These are phyloP conservation scores for Cydia fagiglandana DNA, from an alignment of 1,140 invertebrate genomes.

Conservation along the genomic window DNA sequence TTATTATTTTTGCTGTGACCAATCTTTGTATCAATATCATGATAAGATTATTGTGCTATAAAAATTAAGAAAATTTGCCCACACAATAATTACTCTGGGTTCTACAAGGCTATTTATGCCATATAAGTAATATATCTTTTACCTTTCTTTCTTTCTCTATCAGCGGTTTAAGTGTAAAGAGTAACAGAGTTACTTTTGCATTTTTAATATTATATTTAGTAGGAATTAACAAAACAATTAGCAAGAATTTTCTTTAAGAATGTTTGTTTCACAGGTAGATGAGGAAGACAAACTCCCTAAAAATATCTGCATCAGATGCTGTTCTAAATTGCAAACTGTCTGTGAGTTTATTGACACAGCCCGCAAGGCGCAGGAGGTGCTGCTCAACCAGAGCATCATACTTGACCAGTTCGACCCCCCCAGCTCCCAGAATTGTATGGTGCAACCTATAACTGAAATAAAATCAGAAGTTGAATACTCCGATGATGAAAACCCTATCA, in stretches of 20 bases:
- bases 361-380: slow-evolving; percentile 61
- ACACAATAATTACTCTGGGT: too few relatives aligned
- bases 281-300: slow-evolving; percentile 74
- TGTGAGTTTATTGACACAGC: slow-evolving; percentile 74
- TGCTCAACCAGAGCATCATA: slow-evolving; percentile 49
- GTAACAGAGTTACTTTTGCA: too few relatives aligned
- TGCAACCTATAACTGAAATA: slow-evolving; percentile 36
- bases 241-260: not conserved
- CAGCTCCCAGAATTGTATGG: slow-evolving; percentile 1
- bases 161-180: too few relatives aligned
- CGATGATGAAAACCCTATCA: slow-evolving; percentile 54
- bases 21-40: too few relatives aligned
- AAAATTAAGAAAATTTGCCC: too few relatives aligned
- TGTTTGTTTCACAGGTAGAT: slow-evolving; percentile 60
- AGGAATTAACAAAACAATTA: too few relatives aligned
- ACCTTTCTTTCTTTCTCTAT: too few relatives aligned
- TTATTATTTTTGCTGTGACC: too few relatives aligned
- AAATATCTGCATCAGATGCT: slow-evolving; percentile 75
- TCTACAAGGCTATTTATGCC: too few relatives aligned
- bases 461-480: slow-evolving; percentile 42
- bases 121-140: too few relatives aligned
- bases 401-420: slow-evolving; percentile 39
- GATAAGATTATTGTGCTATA: too few relatives aligned
- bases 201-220: too few relatives aligned
- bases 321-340: slow-evolving; percentile 71